Evolutionary conservation across 2,113 vertebrate genomes (phyloP).

Genomic region (Monopterus albus): DNA sequence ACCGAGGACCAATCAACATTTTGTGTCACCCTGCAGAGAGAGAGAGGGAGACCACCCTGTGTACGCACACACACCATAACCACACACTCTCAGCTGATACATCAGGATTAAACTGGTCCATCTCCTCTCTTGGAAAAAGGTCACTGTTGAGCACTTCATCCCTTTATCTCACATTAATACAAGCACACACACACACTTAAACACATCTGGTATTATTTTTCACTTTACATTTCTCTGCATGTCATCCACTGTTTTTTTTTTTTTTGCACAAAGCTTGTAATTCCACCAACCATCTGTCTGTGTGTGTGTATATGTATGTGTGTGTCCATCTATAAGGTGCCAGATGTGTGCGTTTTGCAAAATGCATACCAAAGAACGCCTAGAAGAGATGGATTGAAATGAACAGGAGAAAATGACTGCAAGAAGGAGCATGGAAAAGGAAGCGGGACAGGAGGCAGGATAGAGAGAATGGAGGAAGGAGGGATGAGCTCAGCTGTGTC

Average conservation of each 20-base stretch:
- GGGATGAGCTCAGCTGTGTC: constrained; percentile 70
- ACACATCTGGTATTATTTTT: constrained; percentile 38
- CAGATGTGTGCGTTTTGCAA: constrained; percentile 11
- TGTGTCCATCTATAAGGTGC: not conserved
- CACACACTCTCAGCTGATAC: constrained; percentile 22
- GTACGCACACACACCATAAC: not conserved
- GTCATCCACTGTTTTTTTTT: constrained; percentile 7
- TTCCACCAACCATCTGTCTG: constrained; percentile 14
- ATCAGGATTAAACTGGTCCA: constrained; percentile 46
- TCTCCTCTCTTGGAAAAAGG: constrained; percentile 48
- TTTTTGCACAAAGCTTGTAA: not conserved
- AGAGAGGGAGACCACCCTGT: constrained; percentile 8
- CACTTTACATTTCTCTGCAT: constrained; percentile 10
- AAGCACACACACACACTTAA: constrained; percentile 7
- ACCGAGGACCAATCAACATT: constrained; percentile 59
- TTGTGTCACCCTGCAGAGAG: constrained; percentile 44
- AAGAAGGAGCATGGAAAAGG: not conserved
- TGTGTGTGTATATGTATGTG: not conserved
- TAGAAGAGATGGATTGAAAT: constrained; percentile 1
- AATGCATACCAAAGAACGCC: not conserved
- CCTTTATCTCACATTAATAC: not conserved
- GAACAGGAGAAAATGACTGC: constrained; percentile 3
- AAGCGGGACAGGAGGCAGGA: not conserved
- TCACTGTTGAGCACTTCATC: constrained; percentile 41
- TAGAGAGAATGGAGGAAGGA: not conserved